Evolutionary conservation across 2,113 vertebrate species (phyloP), one percentile per base, ranked within the genome.

Genomic region (Odobenus rosmarus): DNA sequence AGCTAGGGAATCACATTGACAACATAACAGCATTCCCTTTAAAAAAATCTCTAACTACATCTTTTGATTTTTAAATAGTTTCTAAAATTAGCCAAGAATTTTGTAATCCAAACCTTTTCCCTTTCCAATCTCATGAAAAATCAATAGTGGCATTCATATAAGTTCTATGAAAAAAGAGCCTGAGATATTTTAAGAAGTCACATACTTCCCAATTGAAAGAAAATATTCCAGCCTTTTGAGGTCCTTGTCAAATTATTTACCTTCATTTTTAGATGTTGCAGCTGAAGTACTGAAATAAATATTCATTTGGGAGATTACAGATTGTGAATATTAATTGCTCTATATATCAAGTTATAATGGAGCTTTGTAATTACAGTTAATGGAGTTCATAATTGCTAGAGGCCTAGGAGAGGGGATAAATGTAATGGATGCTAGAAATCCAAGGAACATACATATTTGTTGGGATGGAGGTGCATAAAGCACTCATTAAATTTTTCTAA

Each of bases 161-260:
- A 61, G 57, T 69, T 91, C 82, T 87, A 62, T 84, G 33, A 96
- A 84, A 92, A 96, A 94, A 87, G 33, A 96, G 55, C 19, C 36
- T 74, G 81, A 90, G 69, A 64, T 97, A 96, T 97, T 97, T 98
- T 95, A 92, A 91, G 91, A 97, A 97, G 71, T 79, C 51, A 82
- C 59, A 88, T 39, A 77, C 8, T 93, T 36, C 82, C 95, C 74
- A 72, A 42, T 80, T 97, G 96, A 97, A 92, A 97, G 79, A 95
- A 97, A 93, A 93, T 67, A 90, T 23, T 74, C 79, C n/a, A 84
- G 36, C 49, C 82, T 93, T 94, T 93, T 81, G 88, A 89, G 57
- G 77, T 31, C 59, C 95, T 87, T 97, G 92, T 96, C 88, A 97
- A 96, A 96, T 93, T 96, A 95, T 93, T 96, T 92, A 95, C 85